Percentiles rank a stretch among this genome's conserved stretches.
These are phyloP conservation scores for Chinchilla lanigera DNA, from an alignment of 2,113 vertebrate species.

Conservation along the genomic window DNA sequence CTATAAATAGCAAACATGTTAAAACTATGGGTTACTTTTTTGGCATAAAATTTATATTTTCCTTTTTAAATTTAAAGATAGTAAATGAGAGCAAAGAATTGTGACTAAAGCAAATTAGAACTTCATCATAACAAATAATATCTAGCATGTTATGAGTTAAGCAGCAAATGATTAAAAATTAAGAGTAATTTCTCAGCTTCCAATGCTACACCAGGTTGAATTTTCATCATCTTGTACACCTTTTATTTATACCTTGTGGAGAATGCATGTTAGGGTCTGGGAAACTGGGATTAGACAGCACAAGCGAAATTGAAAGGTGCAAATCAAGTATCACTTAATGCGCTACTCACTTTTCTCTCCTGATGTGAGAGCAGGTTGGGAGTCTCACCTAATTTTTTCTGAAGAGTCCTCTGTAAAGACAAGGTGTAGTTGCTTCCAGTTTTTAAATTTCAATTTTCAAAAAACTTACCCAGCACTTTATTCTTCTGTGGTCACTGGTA, in stretches of 20 bases:
- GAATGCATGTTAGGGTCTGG: not conserved
- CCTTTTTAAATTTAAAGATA: slow-evolving; percentile 46
- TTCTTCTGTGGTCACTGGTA: not conserved
- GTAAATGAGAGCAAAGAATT: not conserved
- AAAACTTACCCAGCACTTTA: not conserved
- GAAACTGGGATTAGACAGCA: not conserved
- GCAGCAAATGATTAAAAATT: not conserved
- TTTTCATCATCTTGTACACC: not conserved
- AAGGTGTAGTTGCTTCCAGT: not conserved
- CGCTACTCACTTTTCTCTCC: not conserved
- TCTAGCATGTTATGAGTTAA: not conserved
- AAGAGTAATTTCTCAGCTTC: not conserved
- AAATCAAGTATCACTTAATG: not conserved
- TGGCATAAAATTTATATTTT: not conserved
- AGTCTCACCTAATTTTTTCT: not conserved
- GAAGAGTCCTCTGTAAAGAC: slow-evolving; percentile 6
- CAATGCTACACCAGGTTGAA: not conserved
- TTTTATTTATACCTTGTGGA: slow-evolving; percentile 44
- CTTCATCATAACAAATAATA: slow-evolving; percentile 39
- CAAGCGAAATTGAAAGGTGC: not conserved
- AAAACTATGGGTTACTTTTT: not conserved
- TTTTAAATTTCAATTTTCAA: slow-evolving; percentile 50
- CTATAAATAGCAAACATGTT: not conserved
- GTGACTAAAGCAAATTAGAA: not conserved
- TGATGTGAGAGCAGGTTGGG: not conserved